A percentile compares a stretch with the other conserved stretches of the same genome.
Conservation (phyloP, 1,140 invertebrate genomes). For the Meloidogyne chitwoodi region DNA sequence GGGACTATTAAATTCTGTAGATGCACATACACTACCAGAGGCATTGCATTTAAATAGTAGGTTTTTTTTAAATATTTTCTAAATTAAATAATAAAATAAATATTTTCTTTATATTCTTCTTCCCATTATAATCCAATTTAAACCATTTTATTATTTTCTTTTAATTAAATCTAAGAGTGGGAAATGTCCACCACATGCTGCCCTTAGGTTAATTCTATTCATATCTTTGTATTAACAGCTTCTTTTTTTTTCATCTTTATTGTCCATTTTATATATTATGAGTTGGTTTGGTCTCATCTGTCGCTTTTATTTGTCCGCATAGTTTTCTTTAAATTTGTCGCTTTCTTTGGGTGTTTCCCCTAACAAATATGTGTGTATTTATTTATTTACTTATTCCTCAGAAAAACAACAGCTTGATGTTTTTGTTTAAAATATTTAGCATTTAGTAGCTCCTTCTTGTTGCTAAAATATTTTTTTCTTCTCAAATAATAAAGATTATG, state of each 20-base stretch:
- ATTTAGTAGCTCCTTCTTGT: too few species aligned
- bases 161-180: background rate
- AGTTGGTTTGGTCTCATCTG: background rate
- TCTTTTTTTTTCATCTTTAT: background rate
- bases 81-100: background rate
- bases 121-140: background rate
- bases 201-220: background rate
- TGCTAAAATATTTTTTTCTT: too few species aligned
- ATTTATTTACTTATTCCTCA: background rate
- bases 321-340: background rate
- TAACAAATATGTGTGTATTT: background rate
- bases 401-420: background rate
- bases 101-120: background rate
- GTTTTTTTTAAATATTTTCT: background rate
- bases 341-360: background rate
- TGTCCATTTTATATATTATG: background rate
- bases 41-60: slow-evolving; percentile 34
- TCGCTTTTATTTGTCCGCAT: background rate
- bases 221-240: background rate
- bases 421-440: background rate
- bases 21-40: slow-evolving; percentile 52
- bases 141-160: background rate
- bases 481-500: background rate
- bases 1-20: slow-evolving; percentile 54
- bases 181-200: background rate